These are phyloP conservation scores for Nibea coibor DNA, from an alignment of 2,113 vertebrate species.

Conservation along the genomic window DNA sequence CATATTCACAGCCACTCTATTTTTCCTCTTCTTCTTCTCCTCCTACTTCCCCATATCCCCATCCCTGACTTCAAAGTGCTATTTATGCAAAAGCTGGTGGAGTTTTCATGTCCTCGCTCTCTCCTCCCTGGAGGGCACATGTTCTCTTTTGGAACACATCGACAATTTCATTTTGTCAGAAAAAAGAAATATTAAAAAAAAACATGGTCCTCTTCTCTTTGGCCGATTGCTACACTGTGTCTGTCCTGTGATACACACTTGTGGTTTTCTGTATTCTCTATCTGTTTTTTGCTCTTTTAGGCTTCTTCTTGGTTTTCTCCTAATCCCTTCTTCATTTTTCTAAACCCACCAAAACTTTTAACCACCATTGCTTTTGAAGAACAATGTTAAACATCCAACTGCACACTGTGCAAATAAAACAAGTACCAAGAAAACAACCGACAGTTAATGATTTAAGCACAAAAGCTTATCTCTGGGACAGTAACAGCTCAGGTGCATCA, in stretches of 20 bases:
- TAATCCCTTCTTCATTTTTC: background rate
- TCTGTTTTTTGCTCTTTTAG: background rate
- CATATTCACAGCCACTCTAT: conserved; percentile 38
- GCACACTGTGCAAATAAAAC: background rate
- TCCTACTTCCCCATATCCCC: conserved; percentile 27
- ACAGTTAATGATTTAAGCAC: too few relatives aligned
- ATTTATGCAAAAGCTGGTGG: conserved; percentile 85
- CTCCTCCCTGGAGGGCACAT: conserved; percentile 78
- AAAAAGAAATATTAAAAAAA: conserved; percentile 18
- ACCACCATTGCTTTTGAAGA: conserved; percentile 1
- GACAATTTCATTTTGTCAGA: conserved; percentile 55
- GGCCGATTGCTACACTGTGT: background rate
- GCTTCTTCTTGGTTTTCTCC: background rate
- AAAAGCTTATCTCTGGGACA: background rate
- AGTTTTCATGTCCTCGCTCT: conserved; percentile 81
- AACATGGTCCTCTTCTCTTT: background rate
- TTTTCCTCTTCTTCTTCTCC: conserved; percentile 32
- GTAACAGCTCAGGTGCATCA: too few relatives aligned
- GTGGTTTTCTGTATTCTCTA: background rate
- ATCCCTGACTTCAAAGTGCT: conserved; percentile 85
- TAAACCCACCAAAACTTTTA: background rate
- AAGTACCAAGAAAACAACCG: too few relatives aligned
- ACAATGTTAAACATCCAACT: conserved; percentile 2
- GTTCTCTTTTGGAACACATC: conserved; percentile 76
- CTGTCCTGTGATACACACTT: background rate